Evolutionary conservation across 1,140 invertebrate species (phyloP), one percentile per base, ranked within the genome.

Genomic region (Chironomus striatipennis): DNA sequence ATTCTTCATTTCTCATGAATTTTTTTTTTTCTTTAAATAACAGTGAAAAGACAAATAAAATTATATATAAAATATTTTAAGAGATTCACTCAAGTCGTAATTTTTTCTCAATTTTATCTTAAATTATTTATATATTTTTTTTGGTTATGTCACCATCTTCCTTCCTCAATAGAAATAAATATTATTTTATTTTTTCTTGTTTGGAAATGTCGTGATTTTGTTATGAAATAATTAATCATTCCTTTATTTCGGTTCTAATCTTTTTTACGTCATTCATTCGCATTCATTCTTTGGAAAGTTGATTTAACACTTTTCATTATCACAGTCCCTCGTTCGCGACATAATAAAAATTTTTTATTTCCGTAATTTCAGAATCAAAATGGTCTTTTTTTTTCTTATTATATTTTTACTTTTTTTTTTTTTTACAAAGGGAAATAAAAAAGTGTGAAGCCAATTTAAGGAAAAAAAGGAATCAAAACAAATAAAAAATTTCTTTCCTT

Each of bases 31-130:
- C 47, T 57, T 15, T n/a, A 12, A 57, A n/a, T 57, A n/a, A 57
- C 24, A 34, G 47, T n/a, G n/a, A 57, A 57, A 57, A 47, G 43
- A 47, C 43, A 47, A 47, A 47, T 34, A 47, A 47, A 47, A 47
- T 47, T 57, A 57, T 15, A 57, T 12, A 57, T n/a, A 57, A 57
- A 57, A 57, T 12, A 57, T 57, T 12, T 57, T 15, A 57, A 12
- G 47, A 73, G 74, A 77, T 75, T 77, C 78, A 76, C 76, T 76
- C 47, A 57, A 57, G 47, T 57, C 47, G 15, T 47, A 74, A 74
- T 47, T 78, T 80, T 18, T 77, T 70, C 42, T 79, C 77, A 20
- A 76, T 75, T 65, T 76, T 34, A 34, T 34, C 24, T 34, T 34
- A 34, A 34, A 34, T 34, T 34, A 34, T 34, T 34, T 34, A 34